These are phyloP conservation scores for Takifugu bimaculatus DNA, from an alignment of 2,113 vertebrate species.

Conservation along the genomic window DNA sequence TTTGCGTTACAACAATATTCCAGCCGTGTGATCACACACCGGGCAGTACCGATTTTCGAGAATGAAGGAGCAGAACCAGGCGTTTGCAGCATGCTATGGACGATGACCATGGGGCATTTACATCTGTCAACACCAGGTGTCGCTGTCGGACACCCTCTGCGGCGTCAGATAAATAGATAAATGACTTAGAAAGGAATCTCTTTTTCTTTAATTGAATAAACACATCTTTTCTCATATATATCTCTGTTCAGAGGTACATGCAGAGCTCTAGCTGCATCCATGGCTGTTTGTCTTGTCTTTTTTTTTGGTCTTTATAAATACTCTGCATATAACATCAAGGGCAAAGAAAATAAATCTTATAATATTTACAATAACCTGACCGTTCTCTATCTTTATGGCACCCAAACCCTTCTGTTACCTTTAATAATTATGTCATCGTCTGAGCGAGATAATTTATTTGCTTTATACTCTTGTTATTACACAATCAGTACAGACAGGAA, in stretches of 20 bases:
- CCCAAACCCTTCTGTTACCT: conserved; percentile 24
- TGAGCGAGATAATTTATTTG: conserved; percentile 25
- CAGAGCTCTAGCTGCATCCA: conserved; percentile 29
- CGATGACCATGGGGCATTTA: conserved; percentile 17
- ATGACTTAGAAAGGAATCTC: conserved; percentile 2
- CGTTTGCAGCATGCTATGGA: conserved; percentile 47
- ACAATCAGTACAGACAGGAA: conserved; percentile 36
- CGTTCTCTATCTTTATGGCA: conserved; percentile 35
- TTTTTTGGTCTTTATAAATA: conserved; percentile 57
- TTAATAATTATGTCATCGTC: conserved; percentile 42
- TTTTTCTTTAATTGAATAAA: conserved; percentile 10
- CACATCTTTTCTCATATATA: conserved; percentile 11
- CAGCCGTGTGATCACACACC: conserved; percentile 14
- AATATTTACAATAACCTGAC: conserved; percentile 58
- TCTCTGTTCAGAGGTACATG: conserved; percentile 17
- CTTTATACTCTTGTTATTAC: conserved; percentile 23
- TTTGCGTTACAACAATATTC: conserved; percentile 38
- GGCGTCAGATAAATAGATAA: conserved; percentile 9
- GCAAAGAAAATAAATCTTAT: conserved; percentile 50
- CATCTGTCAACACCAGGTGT: conserved; percentile 41
- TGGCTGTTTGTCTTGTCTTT: conserved; percentile 10
- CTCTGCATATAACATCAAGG: conserved; percentile 42
- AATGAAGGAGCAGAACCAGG: conserved; percentile 39
- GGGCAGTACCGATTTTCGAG: conserved; percentile 45
- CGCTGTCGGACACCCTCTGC: conserved; percentile 31